Base-by-base conservation (phyloP, 2,888 invertebrate genomes). In the Eupeodes luniger region DNA sequence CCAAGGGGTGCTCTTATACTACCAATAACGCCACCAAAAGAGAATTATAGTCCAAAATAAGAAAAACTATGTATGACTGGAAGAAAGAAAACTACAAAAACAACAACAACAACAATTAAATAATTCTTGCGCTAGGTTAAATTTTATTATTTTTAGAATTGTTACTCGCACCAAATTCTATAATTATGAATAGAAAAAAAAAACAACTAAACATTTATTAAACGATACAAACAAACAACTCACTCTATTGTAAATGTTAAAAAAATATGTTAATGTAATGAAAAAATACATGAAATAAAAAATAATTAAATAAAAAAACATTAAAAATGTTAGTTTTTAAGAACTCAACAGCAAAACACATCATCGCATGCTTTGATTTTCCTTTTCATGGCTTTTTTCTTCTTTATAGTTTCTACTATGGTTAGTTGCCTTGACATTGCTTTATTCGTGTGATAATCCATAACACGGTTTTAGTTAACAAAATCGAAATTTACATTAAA, bases 151-250 rank as follows among this genome's bases (percentile, higher is more conserved):
- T 69, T 75, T 72, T 70, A 82, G 79, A 81, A 62, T 72, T 69
- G 75, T 79, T 75, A 64, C 57, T 86, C 76, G 75, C 79, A 76
- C 79, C 64, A 79, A 86, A 61, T 49, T 79, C 19, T 66, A 66
- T 67, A 19, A 27, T 16, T 9, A 76, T 62, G 27, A 27, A 27
- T 11, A 49, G 44, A 53, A 4, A 57, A 66, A 59, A 59, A 34
- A 49, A 47, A 34, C 14, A 70, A 77, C n/a, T 53, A 62, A 51
- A 75, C 36, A 64, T 44, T 16, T 5, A 77, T 12, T 53, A 62
- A 51, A 75, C 36, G 59, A 16, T 16, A 7, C 9, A 40, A 59
- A 16, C 44, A 44, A 57, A 12, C 53, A 70, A 76, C 66, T 69
- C 77, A 64, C 72, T 70, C 76, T 40, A 76, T 62, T 82, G 76